Percentiles rank a stretch among this genome's conserved stretches.
Conservation (phyloP, 1,140 invertebrate species). For the Theocolax elegans region DNA sequence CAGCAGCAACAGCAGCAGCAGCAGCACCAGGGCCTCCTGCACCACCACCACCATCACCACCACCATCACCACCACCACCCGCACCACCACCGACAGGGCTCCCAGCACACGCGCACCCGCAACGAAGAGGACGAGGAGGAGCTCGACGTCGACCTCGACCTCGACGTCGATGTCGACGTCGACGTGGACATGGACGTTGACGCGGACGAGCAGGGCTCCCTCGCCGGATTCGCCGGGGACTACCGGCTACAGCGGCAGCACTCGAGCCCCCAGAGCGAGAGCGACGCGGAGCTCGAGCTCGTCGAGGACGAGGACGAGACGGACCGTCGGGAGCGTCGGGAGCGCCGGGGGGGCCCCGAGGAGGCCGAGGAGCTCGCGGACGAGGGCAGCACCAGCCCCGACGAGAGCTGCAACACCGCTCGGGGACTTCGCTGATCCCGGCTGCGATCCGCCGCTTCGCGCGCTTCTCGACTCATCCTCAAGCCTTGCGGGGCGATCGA, state of each 20-base stretch:
- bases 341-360: background rate
- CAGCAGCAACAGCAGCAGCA: slow-evolving; percentile 34
- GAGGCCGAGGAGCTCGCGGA: slow-evolving; percentile 28
- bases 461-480: no score
- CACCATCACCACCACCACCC: slow-evolving; percentile 49
- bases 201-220: background rate
- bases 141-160: background rate
- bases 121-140: slow-evolving; percentile 33
- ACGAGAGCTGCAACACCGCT: slow-evolving; percentile 8
- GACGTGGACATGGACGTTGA: slow-evolving; percentile 35
- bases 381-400: slow-evolving; percentile 28
- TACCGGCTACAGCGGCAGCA: slow-evolving; percentile 1
- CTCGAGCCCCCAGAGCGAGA: slow-evolving; percentile 23
- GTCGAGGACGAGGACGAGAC: background rate
- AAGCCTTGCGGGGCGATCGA: no score
- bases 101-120: slow-evolving; percentile 12
- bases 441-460: no score
- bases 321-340: background rate
- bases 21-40: slow-evolving; percentile 37
- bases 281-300: slow-evolving; percentile 28
- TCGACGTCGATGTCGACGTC: background rate
- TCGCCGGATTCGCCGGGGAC: background rate
- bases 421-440: slow-evolving; percentile 18
- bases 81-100: slow-evolving; percentile 52
- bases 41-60: slow-evolving; percentile 54